A percentile compares a stretch with the other conserved stretches of the same genome.
phyloP scores from a whole-genome alignment of 2,113 vertebrate species.

The Rhinogobius similis region DNA sequence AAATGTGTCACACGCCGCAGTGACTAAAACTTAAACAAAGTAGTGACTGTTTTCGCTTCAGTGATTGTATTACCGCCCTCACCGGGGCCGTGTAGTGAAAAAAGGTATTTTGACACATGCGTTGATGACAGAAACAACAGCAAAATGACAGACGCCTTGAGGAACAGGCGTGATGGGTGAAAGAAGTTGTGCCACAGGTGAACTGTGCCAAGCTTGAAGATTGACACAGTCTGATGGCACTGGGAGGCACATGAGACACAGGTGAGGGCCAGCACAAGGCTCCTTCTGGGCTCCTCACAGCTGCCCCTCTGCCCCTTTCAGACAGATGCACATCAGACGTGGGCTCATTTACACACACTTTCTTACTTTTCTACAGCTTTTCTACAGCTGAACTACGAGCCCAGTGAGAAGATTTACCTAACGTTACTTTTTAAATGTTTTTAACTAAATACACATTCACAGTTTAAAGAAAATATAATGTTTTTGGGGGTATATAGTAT shows the following conservation, averaged over 20 bases:
- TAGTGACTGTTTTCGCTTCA: conserved; percentile 55
- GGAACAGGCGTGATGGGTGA: conserved; percentile 38
- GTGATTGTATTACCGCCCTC: conserved; percentile 46
- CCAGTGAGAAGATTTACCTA: background rate
- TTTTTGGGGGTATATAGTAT: too few relatives aligned
- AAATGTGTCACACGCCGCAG: conserved; percentile 31
- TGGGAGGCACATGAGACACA: conserved; percentile 72
- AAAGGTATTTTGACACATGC: conserved; percentile 23
- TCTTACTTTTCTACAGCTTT: background rate
- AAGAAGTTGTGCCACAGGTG: conserved; percentile 64
- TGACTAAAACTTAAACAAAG: conserved; percentile 60
- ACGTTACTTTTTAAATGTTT: background rate
- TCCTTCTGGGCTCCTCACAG: conserved; percentile 64
- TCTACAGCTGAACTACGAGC: background rate
- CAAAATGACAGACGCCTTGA: conserved; percentile 75
- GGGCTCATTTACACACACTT: conserved; percentile 47
- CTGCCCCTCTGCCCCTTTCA: conserved; percentile 53
- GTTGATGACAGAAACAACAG: conserved; percentile 74
- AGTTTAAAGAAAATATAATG: too few relatives aligned
- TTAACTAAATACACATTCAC: too few relatives aligned
- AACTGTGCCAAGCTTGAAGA: conserved; percentile 62
- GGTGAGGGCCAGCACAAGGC: conserved; percentile 58
- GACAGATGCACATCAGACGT: conserved; percentile 52
- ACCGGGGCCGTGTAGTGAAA: conserved; percentile 3
- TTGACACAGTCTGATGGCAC: conserved; percentile 69